These are phyloP conservation scores for Heteropelma amictum DNA, from an alignment of 2,888 invertebrate species.

Conservation along the genomic window DNA sequence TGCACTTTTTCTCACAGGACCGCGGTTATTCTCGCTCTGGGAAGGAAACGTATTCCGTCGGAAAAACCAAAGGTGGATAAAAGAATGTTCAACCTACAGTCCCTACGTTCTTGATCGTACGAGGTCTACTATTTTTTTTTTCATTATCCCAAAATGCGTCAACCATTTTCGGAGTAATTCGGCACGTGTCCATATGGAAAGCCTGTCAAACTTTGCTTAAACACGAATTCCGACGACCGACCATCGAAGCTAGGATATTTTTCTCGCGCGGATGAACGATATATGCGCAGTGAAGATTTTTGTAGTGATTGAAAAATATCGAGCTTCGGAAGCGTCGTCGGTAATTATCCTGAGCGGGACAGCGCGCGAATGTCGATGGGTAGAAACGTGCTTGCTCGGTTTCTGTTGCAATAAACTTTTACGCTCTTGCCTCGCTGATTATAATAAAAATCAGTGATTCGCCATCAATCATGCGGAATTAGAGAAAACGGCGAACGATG, in stretches of 20 bases:
- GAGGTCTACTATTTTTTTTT: too few species aligned
- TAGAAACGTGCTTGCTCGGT: constrained; percentile 69
- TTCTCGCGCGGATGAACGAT: background rate
- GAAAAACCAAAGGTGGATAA: too few species aligned
- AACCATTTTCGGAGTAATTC: too few species aligned
- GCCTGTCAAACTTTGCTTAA: too few species aligned
- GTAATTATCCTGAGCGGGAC: constrained; percentile 29
- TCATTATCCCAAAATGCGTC: too few species aligned
- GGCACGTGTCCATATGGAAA: too few species aligned
- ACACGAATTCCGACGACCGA: too few species aligned
- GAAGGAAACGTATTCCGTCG: background rate
- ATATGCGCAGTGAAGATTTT: background rate
- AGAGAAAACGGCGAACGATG: constrained; percentile 64
- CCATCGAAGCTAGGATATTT: too few species aligned
- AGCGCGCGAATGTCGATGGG: constrained; percentile 57
- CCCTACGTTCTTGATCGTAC: too few species aligned
- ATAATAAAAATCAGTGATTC: constrained; percentile 67
- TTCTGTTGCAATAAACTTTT: constrained; percentile 50
- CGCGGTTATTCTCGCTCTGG: background rate
- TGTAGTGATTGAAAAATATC: background rate
- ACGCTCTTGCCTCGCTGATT: constrained; percentile 14
- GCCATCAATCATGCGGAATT: constrained; percentile 73
- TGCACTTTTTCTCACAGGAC: background rate
- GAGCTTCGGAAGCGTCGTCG: constrained; percentile 26
- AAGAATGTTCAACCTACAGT: too few species aligned